phyloP scores from a whole-genome alignment of 2,113 vertebrate species.

The Spilogale gracilis region DNA sequence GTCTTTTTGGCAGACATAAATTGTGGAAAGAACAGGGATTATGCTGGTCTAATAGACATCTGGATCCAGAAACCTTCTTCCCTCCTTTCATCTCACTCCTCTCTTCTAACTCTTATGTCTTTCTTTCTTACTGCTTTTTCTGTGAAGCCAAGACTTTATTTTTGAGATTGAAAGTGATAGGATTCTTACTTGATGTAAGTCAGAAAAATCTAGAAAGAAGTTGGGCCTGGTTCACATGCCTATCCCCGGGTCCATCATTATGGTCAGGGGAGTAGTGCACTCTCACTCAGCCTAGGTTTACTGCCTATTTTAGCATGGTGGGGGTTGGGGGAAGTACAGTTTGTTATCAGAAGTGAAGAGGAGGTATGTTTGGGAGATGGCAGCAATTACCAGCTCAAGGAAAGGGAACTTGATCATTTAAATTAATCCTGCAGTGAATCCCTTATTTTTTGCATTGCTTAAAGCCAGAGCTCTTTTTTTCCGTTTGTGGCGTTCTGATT shows the following conservation, averaged over 20 bases:
- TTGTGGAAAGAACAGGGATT: not conserved
- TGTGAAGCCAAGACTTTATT: not conserved
- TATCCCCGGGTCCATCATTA: not conserved
- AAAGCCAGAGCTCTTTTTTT: not conserved
- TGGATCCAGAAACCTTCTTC: not conserved
- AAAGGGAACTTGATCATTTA: not conserved
- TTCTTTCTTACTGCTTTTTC: not conserved
- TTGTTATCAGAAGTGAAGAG: not conserved
- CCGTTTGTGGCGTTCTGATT: not conserved
- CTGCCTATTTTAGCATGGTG: not conserved
- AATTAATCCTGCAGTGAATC: not conserved
- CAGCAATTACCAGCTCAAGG: not conserved
- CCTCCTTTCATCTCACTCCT: not conserved
- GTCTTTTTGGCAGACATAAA: not conserved
- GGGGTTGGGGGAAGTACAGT: not conserved
- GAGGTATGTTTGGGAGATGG: not conserved
- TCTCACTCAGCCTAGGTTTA: not conserved
- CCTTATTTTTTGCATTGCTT: not conserved
- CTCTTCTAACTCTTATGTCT: not conserved
- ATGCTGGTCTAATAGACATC: not conserved
- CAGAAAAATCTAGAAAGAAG: not conserved
- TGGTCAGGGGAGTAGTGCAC: not conserved
- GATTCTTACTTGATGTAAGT: constrained; percentile 2
- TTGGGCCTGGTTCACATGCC: not conserved
- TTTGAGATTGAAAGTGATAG: not conserved